Evolutionary conservation across 2,113 vertebrate species (phyloP).

Genomic region (Zeus faber): DNA sequence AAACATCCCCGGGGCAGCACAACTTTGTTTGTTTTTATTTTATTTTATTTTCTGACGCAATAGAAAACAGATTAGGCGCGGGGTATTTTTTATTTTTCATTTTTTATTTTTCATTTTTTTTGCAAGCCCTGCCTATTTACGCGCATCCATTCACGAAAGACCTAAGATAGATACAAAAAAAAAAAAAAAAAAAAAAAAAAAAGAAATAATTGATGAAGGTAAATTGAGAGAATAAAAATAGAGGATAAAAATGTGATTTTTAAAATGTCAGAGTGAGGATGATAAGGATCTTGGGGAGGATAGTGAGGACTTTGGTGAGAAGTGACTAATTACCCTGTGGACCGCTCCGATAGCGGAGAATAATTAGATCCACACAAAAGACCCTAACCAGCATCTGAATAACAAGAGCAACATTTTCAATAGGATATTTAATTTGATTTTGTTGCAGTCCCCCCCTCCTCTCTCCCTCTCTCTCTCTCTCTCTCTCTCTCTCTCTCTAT

Average conservation of each 20-base stretch:
- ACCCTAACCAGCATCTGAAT: conserved; percentile 67
- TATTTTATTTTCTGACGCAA: neutral
- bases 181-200: conserved; percentile 7
- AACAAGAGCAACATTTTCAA: conserved; percentile 72
- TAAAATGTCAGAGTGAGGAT: conserved; percentile 58
- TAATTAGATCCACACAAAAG: conserved; percentile 75
- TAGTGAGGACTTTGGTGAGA: conserved; percentile 68
- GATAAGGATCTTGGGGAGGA: conserved; percentile 66
- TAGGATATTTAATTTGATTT: conserved; percentile 72
- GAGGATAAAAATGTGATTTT: conserved; percentile 49
- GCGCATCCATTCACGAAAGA: conserved; percentile 17
- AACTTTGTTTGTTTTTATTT: no score
- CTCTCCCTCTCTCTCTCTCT: no score
- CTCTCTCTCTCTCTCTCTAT: no score
- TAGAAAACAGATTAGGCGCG: no score
- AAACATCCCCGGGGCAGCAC: no score
- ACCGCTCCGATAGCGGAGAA: conserved; percentile 72
- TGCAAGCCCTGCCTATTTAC: conserved; percentile 23
- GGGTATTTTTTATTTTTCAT: neutral
- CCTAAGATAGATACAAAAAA: conserved; percentile 3
- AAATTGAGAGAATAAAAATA: conserved; percentile 8
- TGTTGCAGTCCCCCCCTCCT: conserved; percentile 55
- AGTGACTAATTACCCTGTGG: conserved; percentile 75
- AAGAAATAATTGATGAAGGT: conserved; percentile 13
- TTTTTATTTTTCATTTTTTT: neutral